These are phyloP conservation scores for Lamprologus sp. DNA, from an alignment of 2,113 vertebrate species.

Conservation along the genomic window DNA sequence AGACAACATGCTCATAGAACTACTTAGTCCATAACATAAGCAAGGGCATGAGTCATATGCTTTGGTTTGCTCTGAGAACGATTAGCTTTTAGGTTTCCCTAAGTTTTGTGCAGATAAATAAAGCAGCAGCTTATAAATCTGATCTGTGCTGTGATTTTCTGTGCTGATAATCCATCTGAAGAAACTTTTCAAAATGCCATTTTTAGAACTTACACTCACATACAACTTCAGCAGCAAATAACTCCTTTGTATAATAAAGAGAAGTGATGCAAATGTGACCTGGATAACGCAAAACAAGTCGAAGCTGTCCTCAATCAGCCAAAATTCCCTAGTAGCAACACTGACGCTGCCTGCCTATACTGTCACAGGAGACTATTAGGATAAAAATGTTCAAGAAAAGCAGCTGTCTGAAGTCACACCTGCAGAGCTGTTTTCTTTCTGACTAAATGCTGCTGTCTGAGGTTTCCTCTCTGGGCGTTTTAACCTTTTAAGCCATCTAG, in stretches of 20 bases:
- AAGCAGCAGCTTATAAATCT: neutral
- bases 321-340: neutral
- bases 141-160: neutral
- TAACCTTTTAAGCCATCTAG: slow-evolving; percentile 47
- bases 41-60: neutral
- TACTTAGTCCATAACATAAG: neutral
- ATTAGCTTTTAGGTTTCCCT: neutral
- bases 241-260: neutral
- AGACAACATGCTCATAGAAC: neutral
- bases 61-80: neutral
- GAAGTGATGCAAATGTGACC: neutral
- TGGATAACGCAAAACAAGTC: neutral
- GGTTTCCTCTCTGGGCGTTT: neutral
- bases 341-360: neutral
- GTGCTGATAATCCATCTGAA: neutral
- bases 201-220: neutral
- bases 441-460: slow-evolving; percentile 4
- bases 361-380: neutral
- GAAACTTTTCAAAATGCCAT: neutral
- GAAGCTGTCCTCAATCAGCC: neutral
- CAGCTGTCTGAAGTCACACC: neutral
- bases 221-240: neutral
- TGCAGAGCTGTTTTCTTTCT: neutral
- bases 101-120: neutral
- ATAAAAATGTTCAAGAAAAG: neutral